Percentiles rank a stretch among this genome's conserved stretches.
Evolutionary conservation across 2,888 invertebrate species (phyloP).

Genomic region (Acronicta psi): DNA sequence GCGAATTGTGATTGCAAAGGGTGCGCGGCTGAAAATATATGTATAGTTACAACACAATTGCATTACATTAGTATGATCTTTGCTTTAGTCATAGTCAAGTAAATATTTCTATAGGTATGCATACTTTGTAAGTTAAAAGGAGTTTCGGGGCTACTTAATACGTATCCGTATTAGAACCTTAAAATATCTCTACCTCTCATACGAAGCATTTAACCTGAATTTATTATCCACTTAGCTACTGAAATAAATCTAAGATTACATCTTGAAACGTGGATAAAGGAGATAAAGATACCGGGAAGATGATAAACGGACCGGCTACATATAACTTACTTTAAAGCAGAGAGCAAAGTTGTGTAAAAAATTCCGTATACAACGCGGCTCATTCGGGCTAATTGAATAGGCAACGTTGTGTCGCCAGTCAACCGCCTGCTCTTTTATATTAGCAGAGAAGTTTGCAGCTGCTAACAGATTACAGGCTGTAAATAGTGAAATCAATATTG

Average conservation of each 20-base stretch:
- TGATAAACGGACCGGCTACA: slow-evolving; percentile 1
- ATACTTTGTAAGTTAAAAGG: too few relatives aligned
- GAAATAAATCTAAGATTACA: too few relatives aligned
- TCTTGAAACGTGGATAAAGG: too few relatives aligned
- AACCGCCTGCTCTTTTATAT: slow-evolving; percentile 57
- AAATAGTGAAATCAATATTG: slow-evolving; percentile 88
- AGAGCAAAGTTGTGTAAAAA: slow-evolving; percentile 6
- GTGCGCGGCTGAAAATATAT: slow-evolving; percentile 44
- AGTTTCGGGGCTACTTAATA: too few relatives aligned
- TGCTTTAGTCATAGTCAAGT: not conserved
- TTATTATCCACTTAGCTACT: too few relatives aligned
- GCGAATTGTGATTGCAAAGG: slow-evolving; percentile 58
- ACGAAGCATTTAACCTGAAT: too few relatives aligned
- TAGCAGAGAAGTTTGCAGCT: slow-evolving; percentile 66
- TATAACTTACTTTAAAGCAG: slow-evolving; percentile 3
- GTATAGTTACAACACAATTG: not conserved
- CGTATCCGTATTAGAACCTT: too few relatives aligned
- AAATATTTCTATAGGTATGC: not conserved
- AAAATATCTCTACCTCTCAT: too few relatives aligned
- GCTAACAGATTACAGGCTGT: slow-evolving; percentile 81
- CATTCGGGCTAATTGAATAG: slow-evolving; percentile 31
- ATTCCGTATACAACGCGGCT: not conserved
- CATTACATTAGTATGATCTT: not conserved
- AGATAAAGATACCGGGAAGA: not conserved
- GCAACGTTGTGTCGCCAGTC: slow-evolving; percentile 17